These are phyloP conservation scores for Etheostoma perlongum DNA, from an alignment of 2,797 vertebrate genomes.

Conservation along the genomic window DNA sequence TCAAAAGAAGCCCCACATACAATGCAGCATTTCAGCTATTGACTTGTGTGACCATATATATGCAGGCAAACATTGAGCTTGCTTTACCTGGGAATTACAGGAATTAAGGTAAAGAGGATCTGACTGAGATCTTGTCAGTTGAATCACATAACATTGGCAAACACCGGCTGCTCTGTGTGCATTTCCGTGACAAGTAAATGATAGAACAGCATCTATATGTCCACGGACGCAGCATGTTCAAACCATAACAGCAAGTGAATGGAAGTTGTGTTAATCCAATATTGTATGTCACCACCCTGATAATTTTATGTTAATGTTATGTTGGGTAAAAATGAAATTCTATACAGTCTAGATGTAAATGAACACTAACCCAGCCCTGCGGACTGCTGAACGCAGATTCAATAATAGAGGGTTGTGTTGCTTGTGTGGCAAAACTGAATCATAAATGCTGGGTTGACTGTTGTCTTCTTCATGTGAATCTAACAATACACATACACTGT, in stretches of 20 bases:
- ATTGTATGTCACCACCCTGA: background rate
- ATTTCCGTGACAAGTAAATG: slow-evolving; percentile 1
- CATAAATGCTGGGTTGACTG: slow-evolving; percentile 11
- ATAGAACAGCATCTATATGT: background rate
- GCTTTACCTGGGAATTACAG: slow-evolving; percentile 28
- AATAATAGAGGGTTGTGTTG: slow-evolving; percentile 6
- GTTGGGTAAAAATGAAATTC: slow-evolving; percentile 1
- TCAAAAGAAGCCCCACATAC: slow-evolving; percentile 32
- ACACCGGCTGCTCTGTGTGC: background rate
- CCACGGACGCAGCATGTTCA: background rate
- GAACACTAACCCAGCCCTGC: background rate
- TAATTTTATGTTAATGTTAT: background rate
- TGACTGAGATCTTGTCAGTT: slow-evolving; percentile 9
- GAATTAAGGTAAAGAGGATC: slow-evolving; percentile 22
- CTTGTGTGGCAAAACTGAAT: background rate
- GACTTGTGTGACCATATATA: slow-evolving; percentile 25
- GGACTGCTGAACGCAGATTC: background rate
- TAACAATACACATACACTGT: slow-evolving; percentile 4
- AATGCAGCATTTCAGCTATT: slow-evolving; percentile 22
- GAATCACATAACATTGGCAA: slow-evolving; percentile 24
- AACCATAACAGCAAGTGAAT: background rate
- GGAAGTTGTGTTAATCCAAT: background rate
- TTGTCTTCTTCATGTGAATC: slow-evolving; percentile 4
- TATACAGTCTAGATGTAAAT: background rate
- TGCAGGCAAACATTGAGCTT: slow-evolving; percentile 18